phyloP scores from a whole-genome alignment of 1,140 invertebrate genomes.

The Geopemphigus sp. region DNA sequence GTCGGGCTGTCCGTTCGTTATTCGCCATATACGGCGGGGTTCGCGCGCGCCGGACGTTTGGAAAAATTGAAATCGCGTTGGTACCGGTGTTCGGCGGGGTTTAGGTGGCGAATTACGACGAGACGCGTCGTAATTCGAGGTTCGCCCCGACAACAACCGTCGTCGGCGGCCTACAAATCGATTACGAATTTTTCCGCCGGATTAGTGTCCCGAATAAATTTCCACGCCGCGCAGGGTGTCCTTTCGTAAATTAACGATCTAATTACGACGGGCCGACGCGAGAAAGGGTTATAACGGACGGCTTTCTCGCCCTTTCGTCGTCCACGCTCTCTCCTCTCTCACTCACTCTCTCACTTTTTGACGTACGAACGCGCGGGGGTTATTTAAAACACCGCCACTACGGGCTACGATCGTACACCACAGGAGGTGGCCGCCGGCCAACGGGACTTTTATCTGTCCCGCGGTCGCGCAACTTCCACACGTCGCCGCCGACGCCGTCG shows the following conservation, averaged over 20 bases:
- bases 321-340: background rate
- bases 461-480: background rate
- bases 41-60: no score
- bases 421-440: background rate
- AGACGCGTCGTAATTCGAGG: background rate
- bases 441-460: background rate
- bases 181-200: background rate
- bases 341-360: background rate
- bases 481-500: background rate
- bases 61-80: no score
- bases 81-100: no score
- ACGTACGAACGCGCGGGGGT: no score
- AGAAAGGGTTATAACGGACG: background rate
- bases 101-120: background rate
- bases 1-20: no score
- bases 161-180: background rate
- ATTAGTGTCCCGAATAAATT: background rate
- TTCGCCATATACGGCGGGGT: no score
- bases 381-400: no score
- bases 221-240: background rate
- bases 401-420: no score
- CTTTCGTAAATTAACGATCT: conserved; percentile 24
- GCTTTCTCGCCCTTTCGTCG: background rate
- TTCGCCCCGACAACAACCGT: background rate
- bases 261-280: background rate